Evolutionary conservation across 2,797 vertebrate genomes (phyloP).

Genomic region (Sardinella longiceps): DNA sequence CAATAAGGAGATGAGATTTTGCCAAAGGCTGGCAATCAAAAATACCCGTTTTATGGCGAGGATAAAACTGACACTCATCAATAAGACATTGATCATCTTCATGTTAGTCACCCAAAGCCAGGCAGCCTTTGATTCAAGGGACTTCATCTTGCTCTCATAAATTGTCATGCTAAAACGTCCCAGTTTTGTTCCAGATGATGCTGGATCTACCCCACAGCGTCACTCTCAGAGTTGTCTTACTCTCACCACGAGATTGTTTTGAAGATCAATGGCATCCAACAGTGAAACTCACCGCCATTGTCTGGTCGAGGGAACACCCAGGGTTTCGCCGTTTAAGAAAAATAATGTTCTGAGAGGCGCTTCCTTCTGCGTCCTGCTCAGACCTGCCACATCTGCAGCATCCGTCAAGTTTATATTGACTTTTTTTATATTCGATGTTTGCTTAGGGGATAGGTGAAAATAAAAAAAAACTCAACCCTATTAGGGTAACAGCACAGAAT

Average conservation of each 20-base stretch:
- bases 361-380: neutral
- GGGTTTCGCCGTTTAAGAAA: neutral
- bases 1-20: neutral
- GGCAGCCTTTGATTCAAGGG: neutral
- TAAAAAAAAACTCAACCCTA: neutral
- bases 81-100: neutral
- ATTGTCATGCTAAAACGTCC: neutral
- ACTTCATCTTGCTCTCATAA: neutral
- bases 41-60: neutral
- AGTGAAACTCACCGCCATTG: neutral
- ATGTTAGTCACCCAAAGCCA: neutral
- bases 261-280: neutral
- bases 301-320: conserved; percentile 15
- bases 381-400: neutral
- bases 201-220: neutral
- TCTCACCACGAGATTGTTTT: neutral
- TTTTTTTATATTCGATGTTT: neutral
- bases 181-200: neutral
- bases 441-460: neutral
- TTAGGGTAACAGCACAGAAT: no score
- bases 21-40: neutral
- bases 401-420: neutral
- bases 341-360: neutral
- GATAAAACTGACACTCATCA: neutral
- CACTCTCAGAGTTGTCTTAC: neutral